Conservation (phyloP, 37 sponge, comb jelly and placozoan genomes). For the Chondrosia reniformis region DNA sequence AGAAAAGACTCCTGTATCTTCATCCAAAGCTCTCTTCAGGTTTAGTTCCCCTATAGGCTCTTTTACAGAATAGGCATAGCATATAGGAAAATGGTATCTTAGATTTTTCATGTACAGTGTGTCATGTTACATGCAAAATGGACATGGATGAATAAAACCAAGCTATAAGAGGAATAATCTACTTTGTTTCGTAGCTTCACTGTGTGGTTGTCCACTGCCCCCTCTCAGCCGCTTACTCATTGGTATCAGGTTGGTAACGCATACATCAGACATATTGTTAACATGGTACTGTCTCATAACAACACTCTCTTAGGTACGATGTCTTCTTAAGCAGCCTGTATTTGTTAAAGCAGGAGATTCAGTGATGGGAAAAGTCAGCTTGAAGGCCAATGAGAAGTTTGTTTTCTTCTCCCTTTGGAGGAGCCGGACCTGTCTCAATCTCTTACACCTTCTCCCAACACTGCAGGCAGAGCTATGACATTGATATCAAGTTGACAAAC, state of each 20-base stretch:
- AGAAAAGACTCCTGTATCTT: too few relatives aligned
- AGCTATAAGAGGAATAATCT: too few relatives aligned
- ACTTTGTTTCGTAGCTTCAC: slow-evolving; percentile 51
- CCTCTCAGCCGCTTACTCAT: slow-evolving; percentile 97
- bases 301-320: slow-evolving; percentile 63
- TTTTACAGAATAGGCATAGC: too few relatives aligned
- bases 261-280: neutral
- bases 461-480: slow-evolving; percentile 84
- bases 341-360: slow-evolving; percentile 65
- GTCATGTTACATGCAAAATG: too few relatives aligned
- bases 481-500: slow-evolving; percentile 50
- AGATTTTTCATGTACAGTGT: too few relatives aligned
- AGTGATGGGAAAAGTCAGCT: slow-evolving; percentile 57
- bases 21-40: too few relatives aligned
- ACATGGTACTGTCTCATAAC: neutral
- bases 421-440: neutral
- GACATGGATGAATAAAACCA: too few relatives aligned
- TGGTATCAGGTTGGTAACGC: slow-evolving; percentile 89
- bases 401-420: neutral
- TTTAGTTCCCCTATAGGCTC: too few relatives aligned
- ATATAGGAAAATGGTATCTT: too few relatives aligned
- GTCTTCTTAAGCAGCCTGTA: slow-evolving; percentile 78
- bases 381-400: slow-evolving; percentile 88
- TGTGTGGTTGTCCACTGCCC: slow-evolving; percentile 93
- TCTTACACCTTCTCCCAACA: neutral